These are phyloP conservation scores for Macquaria australasica DNA, from an alignment of 2,113 vertebrate species.

Conservation along the genomic window DNA sequence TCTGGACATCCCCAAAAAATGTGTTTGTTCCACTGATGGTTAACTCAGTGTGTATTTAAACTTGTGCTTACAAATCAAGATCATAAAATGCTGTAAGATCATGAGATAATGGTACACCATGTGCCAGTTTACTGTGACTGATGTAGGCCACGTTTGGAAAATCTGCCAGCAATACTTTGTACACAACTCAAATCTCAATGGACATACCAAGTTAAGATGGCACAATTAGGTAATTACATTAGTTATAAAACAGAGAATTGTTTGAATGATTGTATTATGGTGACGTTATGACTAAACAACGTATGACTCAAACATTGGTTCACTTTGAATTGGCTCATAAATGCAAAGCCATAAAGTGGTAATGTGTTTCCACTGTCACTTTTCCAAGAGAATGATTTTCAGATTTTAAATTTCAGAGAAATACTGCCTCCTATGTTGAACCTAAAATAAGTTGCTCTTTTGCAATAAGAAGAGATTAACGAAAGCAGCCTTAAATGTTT, in stretches of 20 bases:
- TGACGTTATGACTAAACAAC: neutral
- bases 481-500: slow-evolving; percentile 53
- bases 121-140: slow-evolving; percentile 1
- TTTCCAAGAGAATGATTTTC: neutral
- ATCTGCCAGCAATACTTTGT: neutral
- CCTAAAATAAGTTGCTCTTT: neutral
- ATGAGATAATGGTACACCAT: neutral
- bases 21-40: neutral
- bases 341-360: neutral
- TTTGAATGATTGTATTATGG: neutral
- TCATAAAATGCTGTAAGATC: slow-evolving; percentile 25
- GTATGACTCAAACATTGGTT: neutral
- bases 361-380: neutral
- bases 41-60: slow-evolving; percentile 15
- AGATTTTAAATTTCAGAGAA: neutral
- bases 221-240: neutral
- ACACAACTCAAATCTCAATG: neutral
- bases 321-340: neutral
- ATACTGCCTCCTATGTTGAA: neutral
- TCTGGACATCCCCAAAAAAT: neutral
- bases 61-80: neutral
- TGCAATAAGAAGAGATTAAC: too few species aligned
- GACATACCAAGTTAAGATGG: slow-evolving; percentile 2
- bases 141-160: slow-evolving; percentile 6
- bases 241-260: neutral